Evolutionary conservation across 2,797 vertebrate species (phyloP).

Genomic region (Halcyon leucocephala): DNA sequence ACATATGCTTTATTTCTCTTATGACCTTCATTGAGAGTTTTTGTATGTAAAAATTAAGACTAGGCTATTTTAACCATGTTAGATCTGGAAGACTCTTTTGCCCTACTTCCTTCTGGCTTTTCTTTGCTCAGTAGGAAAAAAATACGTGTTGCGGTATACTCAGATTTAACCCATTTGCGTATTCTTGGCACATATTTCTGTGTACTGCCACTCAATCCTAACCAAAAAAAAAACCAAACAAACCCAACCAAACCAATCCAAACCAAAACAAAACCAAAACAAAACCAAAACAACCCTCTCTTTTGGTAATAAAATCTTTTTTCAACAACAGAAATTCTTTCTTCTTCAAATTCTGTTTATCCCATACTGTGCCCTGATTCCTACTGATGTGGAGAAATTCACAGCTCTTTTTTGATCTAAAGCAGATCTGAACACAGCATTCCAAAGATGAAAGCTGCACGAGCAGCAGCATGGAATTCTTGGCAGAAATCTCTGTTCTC

Average conservation of each 20-base stretch:
- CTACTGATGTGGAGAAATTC: conserved; percentile 2
- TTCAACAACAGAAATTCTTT: not conserved
- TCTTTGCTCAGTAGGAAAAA: not conserved
- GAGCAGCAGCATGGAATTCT: not conserved
- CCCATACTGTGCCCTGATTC: not conserved
- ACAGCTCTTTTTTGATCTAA: not conserved
- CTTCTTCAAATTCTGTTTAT: conserved; percentile 9
- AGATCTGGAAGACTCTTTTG: not conserved
- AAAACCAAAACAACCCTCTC: not conserved
- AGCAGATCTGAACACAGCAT: conserved; percentile 32
- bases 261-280: not conserved
- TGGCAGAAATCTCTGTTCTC: conserved; percentile 41
- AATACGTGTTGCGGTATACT: not conserved
- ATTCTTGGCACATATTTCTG: not conserved
- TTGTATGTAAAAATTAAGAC: not conserved
- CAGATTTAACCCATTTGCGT: not conserved
- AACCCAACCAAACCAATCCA: not conserved
- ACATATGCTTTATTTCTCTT: not conserved
- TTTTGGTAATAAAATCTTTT: not conserved
- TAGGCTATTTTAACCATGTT: not conserved
- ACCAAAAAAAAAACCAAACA: not conserved
- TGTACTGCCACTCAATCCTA: not conserved
- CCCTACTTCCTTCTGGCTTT: not conserved
- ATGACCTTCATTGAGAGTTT: not conserved
- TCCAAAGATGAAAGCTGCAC: conserved; percentile 35